A percentile compares a stretch with the other conserved stretches of the same genome.
These are phyloP conservation scores for Tragelaphus imberbis DNA, from an alignment of 2,113 vertebrate genomes.

Conservation along the genomic window DNA sequence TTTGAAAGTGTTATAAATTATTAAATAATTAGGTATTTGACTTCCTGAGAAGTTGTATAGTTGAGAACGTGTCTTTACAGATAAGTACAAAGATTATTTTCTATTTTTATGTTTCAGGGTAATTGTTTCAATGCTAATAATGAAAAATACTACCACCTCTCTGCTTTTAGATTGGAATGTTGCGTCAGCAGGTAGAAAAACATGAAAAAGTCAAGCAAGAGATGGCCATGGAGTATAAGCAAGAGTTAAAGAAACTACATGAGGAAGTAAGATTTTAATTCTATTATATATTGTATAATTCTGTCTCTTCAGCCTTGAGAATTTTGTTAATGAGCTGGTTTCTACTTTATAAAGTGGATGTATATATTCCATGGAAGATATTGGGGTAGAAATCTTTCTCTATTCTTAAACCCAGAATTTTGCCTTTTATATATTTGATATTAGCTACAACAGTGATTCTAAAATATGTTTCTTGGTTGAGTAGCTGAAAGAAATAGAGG, in stretches of 20 bases:
- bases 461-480: constrained; percentile 19
- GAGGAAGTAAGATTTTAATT: constrained; percentile 85
- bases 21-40: constrained; percentile 15
- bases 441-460: background rate
- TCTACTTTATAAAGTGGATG: background rate
- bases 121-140: constrained; percentile 34
- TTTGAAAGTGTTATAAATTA: background rate
- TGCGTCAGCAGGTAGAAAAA: constrained; percentile 84
- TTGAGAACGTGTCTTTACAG: background rate
- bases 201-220: constrained; percentile 82
- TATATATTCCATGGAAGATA: background rate
- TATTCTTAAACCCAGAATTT: constrained; percentile 25
- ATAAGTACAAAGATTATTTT: background rate
- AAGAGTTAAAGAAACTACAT: constrained; percentile 86
- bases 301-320: background rate
- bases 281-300: background rate
- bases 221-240: constrained; percentile 86
- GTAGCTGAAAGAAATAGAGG: background rate
- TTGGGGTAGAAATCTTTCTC: background rate
- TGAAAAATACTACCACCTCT: background rate
- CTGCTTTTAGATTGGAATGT: constrained; percentile 79
- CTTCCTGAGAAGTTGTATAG: background rate
- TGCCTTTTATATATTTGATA: background rate
- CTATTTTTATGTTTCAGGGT: background rate
- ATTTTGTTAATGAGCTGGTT: background rate